Conservation (phyloP, 2,797 vertebrate genomes). For the Cyprinodon diabolis region DNA sequence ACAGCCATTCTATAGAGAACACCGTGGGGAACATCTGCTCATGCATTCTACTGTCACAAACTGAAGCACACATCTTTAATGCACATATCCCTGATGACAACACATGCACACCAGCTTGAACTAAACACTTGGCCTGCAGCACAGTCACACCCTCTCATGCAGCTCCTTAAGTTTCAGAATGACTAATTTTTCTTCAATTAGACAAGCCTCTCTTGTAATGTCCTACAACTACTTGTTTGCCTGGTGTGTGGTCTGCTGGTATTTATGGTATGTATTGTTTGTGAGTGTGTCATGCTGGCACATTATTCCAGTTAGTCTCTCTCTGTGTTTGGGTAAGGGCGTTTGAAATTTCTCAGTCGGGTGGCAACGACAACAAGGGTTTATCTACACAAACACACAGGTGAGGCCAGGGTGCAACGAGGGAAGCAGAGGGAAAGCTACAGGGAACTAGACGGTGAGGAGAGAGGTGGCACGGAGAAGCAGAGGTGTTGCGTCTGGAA, state of each 20-base stretch:
- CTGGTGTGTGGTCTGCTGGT: constrained; percentile 44
- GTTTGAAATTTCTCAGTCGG: constrained; percentile 40
- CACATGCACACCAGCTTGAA: constrained; percentile 49
- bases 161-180: constrained; percentile 30
- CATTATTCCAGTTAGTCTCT: constrained; percentile 31
- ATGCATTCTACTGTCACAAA: constrained; percentile 67
- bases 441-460: constrained; percentile 33
- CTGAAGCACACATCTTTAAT: constrained; percentile 45
- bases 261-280: constrained; percentile 44
- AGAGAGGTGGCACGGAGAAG: constrained; percentile 22
- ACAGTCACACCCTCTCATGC: constrained; percentile 43
- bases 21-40: constrained; percentile 57
- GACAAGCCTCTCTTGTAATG: constrained; percentile 9
- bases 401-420: constrained; percentile 34
- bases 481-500: constrained; percentile 67
- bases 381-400: constrained; percentile 68
- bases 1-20: constrained; percentile 49
- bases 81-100: constrained; percentile 40
- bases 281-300: constrained; percentile 44
- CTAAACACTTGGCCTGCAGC: constrained; percentile 44
- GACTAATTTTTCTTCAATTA: constrained; percentile 21
- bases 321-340: constrained; percentile 33
- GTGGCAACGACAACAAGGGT: constrained; percentile 51
- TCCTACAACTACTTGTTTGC: constrained; percentile 24
- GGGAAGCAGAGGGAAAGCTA: constrained; percentile 53